Conservation (phyloP, 2,113 vertebrate species). For the Paramisgurnus dabryanus region DNA sequence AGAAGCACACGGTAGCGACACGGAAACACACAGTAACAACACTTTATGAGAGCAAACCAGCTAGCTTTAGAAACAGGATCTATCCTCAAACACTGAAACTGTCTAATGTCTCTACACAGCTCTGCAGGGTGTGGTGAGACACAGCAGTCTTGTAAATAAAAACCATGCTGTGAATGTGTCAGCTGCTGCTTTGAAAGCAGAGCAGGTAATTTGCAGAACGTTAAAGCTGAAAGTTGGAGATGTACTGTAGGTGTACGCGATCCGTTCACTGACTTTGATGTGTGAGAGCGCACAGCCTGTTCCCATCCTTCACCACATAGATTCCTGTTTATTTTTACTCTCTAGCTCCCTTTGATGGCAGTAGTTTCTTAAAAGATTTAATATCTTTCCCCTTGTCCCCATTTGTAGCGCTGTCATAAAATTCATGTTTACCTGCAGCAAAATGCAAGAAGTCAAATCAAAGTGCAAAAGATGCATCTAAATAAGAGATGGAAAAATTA, state of each 20-base stretch:
- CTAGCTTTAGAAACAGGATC: background rate
- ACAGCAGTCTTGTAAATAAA: conserved; percentile 57
- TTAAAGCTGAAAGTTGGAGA: conserved; percentile 33
- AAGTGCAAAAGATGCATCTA: background rate
- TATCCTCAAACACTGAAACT: background rate
- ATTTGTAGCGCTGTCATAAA: conserved; percentile 20
- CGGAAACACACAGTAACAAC: too few species aligned
- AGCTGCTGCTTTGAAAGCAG: conserved; percentile 57
- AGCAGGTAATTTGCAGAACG: conserved; percentile 62
- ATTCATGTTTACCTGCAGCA: conserved; percentile 14
- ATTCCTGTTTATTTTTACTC: background rate
- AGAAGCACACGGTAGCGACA: background rate
- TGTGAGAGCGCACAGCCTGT: conserved; percentile 2
- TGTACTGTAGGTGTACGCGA: background rate
- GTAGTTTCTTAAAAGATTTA: conserved; percentile 21
- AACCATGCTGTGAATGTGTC: conserved; percentile 40
- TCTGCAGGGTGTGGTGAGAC: conserved; percentile 11
- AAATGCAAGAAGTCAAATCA: background rate
- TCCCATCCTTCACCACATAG: background rate
- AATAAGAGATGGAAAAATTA: background rate
- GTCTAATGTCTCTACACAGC: conserved; percentile 18
- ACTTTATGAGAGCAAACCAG: background rate
- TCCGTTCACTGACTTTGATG: conserved; percentile 18
- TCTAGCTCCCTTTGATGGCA: conserved; percentile 22
- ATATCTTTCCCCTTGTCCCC: conserved; percentile 9